Evolutionary conservation across 2,797 vertebrate species (phyloP).

Genomic region (Amblyraja radiata): DNA sequence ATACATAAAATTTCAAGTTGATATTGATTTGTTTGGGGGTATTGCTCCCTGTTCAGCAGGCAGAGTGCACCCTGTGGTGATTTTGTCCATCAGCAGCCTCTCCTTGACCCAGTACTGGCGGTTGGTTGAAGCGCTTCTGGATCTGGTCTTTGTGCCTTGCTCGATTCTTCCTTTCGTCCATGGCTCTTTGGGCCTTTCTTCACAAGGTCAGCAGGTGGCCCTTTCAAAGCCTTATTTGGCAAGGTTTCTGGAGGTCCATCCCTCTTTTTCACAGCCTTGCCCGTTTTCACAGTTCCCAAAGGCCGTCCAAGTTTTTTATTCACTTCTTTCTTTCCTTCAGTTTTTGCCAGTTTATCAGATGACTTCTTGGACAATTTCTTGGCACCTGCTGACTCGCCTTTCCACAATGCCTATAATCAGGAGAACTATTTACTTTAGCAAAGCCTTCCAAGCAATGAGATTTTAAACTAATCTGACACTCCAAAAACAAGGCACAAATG

Average conservation of each 20-base stretch:
- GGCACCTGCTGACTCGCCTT: background rate
- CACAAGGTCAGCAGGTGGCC: too few relatives aligned
- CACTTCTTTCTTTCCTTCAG: background rate
- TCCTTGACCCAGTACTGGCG: too few relatives aligned
- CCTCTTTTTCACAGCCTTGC: background rate
- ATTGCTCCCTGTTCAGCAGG: too few relatives aligned
- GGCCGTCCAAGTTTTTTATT: background rate
- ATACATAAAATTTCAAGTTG: too few relatives aligned
- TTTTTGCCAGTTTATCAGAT: background rate
- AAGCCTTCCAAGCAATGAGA: background rate
- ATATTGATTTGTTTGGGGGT: too few relatives aligned
- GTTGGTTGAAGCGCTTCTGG: background rate
- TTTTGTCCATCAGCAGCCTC: too few relatives aligned
- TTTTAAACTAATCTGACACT: background rate
- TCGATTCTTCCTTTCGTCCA: background rate
- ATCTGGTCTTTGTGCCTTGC: rapidly evolving
- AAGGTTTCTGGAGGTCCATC: background rate
- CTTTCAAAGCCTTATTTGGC: background rate
- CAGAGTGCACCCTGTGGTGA: too few relatives aligned
- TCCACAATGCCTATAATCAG: background rate
- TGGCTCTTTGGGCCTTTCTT: background rate
- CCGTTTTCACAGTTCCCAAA: too few relatives aligned
- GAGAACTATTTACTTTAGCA: background rate
- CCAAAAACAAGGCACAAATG: background rate
- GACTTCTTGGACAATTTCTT: background rate